Percentiles rank a stretch among this genome's conserved stretches.
Evolutionary conservation across 2,888 invertebrate species (phyloP).

Genomic region (Lamproptera curius): DNA sequence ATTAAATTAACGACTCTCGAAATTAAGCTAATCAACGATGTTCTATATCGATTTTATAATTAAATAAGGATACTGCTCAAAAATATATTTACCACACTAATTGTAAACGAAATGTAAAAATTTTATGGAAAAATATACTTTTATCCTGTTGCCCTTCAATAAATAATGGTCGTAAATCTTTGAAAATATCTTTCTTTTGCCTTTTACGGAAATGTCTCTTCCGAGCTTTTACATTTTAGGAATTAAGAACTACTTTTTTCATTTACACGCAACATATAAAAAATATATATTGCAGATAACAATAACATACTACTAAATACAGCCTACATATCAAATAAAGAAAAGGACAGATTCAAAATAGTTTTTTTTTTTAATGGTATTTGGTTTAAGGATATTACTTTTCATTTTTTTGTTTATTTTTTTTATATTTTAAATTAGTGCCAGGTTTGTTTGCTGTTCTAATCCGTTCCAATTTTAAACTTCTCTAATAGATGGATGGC

Average conservation of each 20-base stretch:
- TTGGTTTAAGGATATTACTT: background rate
- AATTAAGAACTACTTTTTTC: too few species aligned
- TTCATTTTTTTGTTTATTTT: background rate
- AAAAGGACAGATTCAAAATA: background rate
- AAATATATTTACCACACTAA: background rate
- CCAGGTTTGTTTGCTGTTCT: background rate
- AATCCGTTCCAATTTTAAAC: background rate
- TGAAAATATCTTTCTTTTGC: background rate
- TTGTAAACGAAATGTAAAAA: background rate
- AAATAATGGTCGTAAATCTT: background rate
- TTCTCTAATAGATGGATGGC: slow-evolving; percentile 84
- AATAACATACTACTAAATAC: too few species aligned
- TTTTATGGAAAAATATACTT: background rate
- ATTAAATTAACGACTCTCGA: slow-evolving; percentile 7
- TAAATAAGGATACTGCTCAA: background rate
- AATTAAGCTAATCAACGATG: slow-evolving; percentile 5
- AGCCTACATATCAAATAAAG: background rate
- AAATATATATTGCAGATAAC: too few species aligned
- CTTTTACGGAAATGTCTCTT: background rate
- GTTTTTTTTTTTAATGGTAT: background rate
- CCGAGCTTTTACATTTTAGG: too few species aligned
- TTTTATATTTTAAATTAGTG: background rate
- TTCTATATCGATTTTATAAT: background rate
- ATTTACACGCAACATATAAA: too few species aligned
- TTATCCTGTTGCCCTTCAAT: too few species aligned